Evolutionary conservation across 2,888 invertebrate genomes (phyloP), one percentile per base, ranked within the genome.

Genomic region (Ceriagrion tenellum): DNA sequence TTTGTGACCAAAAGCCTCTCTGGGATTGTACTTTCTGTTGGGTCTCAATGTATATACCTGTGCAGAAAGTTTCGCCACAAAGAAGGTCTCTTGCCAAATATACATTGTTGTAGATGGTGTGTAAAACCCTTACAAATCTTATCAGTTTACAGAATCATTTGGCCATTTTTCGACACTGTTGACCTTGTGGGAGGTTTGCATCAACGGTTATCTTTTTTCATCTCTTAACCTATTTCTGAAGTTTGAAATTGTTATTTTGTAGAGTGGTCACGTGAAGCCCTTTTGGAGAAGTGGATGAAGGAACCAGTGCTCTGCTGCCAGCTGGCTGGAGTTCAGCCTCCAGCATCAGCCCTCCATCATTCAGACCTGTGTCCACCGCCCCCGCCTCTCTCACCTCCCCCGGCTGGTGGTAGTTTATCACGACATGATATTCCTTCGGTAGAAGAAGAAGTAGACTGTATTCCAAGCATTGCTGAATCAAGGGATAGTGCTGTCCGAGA

Each of bases 231-330:
- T 95, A 55, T 47, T 95, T 26, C 1, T 59, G 63, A 30, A 95
- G 23, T 55, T 30, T 40, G 8, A 26, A 20, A 6, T 95, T 88
- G 95, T 63, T n/a, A 0, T 95, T 95, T 96, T 96, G 55, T 96
- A 98, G 98, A 98, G 97, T 98, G 98, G 98, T 98, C 98, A 10
- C 97, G 98, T 96, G 98, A 98, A 96, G 97, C 97, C 74, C 96
- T 98, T 90, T 96, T 98, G 95, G 98, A 98, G 96, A 97, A 97
- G 95, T 98, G 98, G 98, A 98, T 98, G 97, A 97, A 97, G 95
- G 98, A 98, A 96, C 97, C 98, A 0, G 97, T 97, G 1, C 97
- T 97, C 95, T 98, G 98, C 96, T 98, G 98, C 96, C 97, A 98
- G 96, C 97, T 97, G 96, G 98, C 98, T 95, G 98, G 98, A 95